These are phyloP conservation scores for Myotis daubentonii DNA, from an alignment of 2,797 vertebrate genomes.

Conservation along the genomic window DNA sequence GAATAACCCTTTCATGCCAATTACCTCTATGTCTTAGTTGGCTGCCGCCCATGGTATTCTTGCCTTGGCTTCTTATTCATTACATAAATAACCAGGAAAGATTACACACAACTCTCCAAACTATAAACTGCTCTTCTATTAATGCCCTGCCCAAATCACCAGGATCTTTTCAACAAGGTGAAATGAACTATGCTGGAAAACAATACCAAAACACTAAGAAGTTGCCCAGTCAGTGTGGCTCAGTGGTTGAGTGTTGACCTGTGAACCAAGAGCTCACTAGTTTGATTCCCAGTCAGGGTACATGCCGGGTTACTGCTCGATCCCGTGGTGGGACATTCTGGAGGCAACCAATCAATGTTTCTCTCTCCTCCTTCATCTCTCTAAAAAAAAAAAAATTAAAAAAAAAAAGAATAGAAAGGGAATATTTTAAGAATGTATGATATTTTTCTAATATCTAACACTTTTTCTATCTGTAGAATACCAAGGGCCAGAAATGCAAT, in stretches of 20 bases:
- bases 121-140: not conserved
- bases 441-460: conserved; percentile 4
- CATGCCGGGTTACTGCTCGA: not conserved
- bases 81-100: not conserved
- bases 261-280: not conserved
- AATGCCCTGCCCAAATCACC: not conserved
- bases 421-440: not conserved
- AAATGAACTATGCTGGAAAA: not conserved
- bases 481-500: not conserved
- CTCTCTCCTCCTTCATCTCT: not conserved
- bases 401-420: not conserved
- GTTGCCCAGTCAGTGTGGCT: not conserved
- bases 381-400: not conserved
- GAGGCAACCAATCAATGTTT: not conserved
- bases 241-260: not conserved
- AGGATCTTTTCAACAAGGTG: not conserved
- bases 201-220: not conserved
- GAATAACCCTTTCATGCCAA: not conserved
- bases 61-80: not conserved
- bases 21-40: not conserved
- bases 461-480: conserved; percentile 12
- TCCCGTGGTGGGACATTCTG: not conserved
- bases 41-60: not conserved
- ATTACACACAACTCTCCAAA: not conserved
- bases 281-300: not conserved